phyloP scores from a whole-genome alignment of 2,113 vertebrate species.

The Rhinogobius similis region DNA sequence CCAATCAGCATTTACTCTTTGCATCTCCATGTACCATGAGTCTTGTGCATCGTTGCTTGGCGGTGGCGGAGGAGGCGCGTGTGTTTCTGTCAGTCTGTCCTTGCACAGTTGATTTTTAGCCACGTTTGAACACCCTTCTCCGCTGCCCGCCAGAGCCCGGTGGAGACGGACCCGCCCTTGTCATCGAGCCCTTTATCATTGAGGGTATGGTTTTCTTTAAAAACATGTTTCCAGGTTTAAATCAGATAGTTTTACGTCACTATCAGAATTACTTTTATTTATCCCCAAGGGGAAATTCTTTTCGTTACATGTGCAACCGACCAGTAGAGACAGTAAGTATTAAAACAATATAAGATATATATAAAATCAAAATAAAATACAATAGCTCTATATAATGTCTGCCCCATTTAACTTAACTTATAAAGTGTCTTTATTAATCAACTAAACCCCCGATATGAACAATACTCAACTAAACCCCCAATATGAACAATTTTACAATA shows the following conservation, averaged over 20 bases:
- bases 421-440: no score
- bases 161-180: slow-evolving; percentile 62
- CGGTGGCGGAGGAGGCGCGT: slow-evolving; percentile 50
- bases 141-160: slow-evolving; percentile 61
- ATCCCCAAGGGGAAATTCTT: no score
- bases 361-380: no score
- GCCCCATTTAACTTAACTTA: no score
- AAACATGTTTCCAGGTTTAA: slow-evolving; percentile 21
- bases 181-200: slow-evolving; percentile 69
- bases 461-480: no score
- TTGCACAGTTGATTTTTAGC: slow-evolving; percentile 47
- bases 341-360: no score
- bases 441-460: no score
- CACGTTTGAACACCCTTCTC: slow-evolving; percentile 61
- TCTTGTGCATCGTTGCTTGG: slow-evolving; percentile 29
- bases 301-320: no score
- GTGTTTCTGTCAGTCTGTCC: slow-evolving; percentile 57
- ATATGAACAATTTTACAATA: no score
- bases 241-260: not conserved
- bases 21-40: not conserved
- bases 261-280: no score
- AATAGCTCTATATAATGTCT: no score
- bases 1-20: slow-evolving; percentile 21
- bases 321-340: no score
- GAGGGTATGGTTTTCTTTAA: slow-evolving; percentile 58